These are phyloP conservation scores for Heliconius himera DNA, from an alignment of 1,140 invertebrate genomes.

Conservation along the genomic window DNA sequence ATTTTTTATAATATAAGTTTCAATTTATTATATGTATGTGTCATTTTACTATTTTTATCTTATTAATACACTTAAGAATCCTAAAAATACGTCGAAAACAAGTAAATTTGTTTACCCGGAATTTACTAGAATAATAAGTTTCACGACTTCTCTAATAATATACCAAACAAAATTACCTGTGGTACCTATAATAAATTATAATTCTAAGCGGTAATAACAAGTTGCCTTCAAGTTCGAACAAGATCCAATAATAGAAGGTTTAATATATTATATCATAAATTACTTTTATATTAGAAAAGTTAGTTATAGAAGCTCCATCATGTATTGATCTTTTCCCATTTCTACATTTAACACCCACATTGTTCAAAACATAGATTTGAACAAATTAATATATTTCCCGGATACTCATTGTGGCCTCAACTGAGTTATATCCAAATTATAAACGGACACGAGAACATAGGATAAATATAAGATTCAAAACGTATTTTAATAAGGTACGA, in stretches of 20 bases:
- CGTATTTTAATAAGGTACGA: not conserved
- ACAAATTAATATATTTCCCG: conserved; percentile 7
- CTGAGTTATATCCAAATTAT: conserved; percentile 17
- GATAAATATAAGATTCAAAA: conserved; percentile 8
- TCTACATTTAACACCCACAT: conserved; percentile 2
- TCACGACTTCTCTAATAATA: too few species aligned
- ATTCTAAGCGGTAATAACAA: not conserved
- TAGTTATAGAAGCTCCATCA: not conserved
- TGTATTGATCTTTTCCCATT: not conserved
- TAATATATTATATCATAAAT: not conserved
- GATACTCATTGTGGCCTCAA: not conserved
- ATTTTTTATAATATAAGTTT: not conserved
- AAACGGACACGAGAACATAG: conserved; percentile 1
- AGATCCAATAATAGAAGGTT: not conserved
- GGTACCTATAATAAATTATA: not conserved
- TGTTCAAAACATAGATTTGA: conserved; percentile 21
- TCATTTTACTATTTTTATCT: too few species aligned
- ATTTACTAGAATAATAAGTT: too few species aligned
- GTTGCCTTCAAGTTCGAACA: not conserved
- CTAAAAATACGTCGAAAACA: too few species aligned
- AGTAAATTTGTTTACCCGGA: too few species aligned
- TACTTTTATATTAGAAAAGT: not conserved
- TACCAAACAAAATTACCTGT: not conserved
- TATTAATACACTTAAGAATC: too few species aligned
- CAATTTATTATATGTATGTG: not conserved